Conservation (phyloP, 2,888 invertebrate species). For the Spisula solida region DNA sequence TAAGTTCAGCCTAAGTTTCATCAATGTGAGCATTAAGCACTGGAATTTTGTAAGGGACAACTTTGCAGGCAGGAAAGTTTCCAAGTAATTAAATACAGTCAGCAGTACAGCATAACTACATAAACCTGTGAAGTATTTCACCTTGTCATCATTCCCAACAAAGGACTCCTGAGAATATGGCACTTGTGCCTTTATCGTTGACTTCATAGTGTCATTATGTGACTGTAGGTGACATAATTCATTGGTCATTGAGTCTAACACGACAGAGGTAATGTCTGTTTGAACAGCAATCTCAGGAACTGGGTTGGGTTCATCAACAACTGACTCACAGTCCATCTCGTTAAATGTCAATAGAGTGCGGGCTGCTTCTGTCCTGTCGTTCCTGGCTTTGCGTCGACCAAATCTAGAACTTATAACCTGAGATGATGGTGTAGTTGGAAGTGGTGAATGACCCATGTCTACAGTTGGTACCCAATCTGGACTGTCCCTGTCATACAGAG, state of each 20-base stretch:
- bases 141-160: background rate
- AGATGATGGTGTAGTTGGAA: background rate
- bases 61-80: no score
- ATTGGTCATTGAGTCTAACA: background rate
- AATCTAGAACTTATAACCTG: background rate
- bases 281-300: background rate
- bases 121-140: background rate
- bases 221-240: background rate
- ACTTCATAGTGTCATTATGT: background rate
- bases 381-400: background rate
- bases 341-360: background rate
- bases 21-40: background rate
- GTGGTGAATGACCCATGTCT: background rate
- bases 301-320: background rate
- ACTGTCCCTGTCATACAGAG: background rate
- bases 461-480: conserved; percentile 4
- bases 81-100: background rate
- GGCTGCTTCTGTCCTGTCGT: background rate
- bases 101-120: background rate
- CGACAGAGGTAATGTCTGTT: background rate
- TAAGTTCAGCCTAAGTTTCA: background rate
- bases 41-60: background rate
- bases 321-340: background rate
- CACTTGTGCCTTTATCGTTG: background rate
- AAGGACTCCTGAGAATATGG: background rate